phyloP scores from a whole-genome alignment of 2,888 invertebrate species.

The Aphidoletes aphidimyza region DNA sequence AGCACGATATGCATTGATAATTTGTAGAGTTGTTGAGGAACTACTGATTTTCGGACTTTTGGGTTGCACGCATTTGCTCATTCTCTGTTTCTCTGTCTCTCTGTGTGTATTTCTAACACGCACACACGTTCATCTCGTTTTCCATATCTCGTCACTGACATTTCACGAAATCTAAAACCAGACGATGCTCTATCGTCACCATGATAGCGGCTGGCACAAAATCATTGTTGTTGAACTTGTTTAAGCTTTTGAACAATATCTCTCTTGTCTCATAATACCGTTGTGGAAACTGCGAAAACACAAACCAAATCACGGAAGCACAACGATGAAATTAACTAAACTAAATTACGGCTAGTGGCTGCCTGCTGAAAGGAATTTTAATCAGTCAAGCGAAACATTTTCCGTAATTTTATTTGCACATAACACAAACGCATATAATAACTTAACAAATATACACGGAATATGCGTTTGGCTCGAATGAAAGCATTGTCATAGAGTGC shows the following conservation, averaged over 20 bases:
- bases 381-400: slow-evolving; percentile 48
- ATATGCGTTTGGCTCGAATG: background rate
- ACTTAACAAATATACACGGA: background rate
- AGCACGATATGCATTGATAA: background rate
- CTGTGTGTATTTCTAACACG: too few relatives aligned
- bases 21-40: background rate
- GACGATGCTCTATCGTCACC: background rate
- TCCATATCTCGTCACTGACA: background rate
- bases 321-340: slow-evolving; percentile 28
- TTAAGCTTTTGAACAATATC: slow-evolving; percentile 22
- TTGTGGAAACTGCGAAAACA: background rate
- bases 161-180: background rate
- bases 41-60: background rate
- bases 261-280: background rate
- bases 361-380: slow-evolving; percentile 34
- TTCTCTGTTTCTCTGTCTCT: too few relatives aligned
- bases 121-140: too few relatives aligned
- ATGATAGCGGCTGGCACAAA: background rate
- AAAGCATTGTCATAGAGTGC: background rate
- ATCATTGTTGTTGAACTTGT: slow-evolving; percentile 46
- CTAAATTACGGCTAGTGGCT: slow-evolving; percentile 23
- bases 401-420: slow-evolving; percentile 28
- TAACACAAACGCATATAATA: slow-evolving; percentile 28
- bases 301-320: slow-evolving; percentile 19
- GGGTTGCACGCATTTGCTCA: too few relatives aligned